Conservation (phyloP, 2,888 invertebrate species). For the Nymphalis polychloros region DNA sequence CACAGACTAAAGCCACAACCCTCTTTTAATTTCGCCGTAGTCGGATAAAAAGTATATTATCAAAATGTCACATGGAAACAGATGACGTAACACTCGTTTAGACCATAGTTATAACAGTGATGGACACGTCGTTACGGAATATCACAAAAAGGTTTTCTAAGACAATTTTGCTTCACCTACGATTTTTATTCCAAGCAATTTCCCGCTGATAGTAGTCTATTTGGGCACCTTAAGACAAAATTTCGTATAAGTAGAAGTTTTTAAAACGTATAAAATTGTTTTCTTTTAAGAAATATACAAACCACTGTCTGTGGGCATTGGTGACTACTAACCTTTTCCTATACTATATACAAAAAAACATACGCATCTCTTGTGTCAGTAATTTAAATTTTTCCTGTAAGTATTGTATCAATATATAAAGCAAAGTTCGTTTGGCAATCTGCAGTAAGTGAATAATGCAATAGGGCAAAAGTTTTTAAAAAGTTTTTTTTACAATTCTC, state of each 20-base stretch:
- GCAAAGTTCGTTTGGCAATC: constrained; percentile 23
- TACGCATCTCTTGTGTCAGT: background rate
- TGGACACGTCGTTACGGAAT: constrained; percentile 2
- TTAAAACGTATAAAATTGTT: too few relatives aligned
- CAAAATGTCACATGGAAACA: background rate
- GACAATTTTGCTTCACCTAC: background rate
- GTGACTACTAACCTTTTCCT: too few relatives aligned
- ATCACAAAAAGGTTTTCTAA: background rate
- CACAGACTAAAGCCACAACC: background rate
- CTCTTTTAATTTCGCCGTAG: too few relatives aligned
- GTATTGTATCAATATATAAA: constrained; percentile 28
- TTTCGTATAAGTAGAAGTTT: too few relatives aligned
- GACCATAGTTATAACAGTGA: background rate
- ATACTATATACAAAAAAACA: too few relatives aligned
- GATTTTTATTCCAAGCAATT: constrained; percentile 6
- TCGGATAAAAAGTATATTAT: background rate
- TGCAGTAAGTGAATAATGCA: constrained; percentile 54
- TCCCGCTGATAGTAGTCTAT: too few relatives aligned
- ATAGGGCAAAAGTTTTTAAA: constrained; percentile 42
- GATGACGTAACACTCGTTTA: background rate
- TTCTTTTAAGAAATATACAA: too few relatives aligned
- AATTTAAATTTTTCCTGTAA: background rate
- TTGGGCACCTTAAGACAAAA: too few relatives aligned
- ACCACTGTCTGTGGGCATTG: too few relatives aligned
- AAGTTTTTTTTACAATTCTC: constrained; percentile 40